phyloP scores from a whole-genome alignment of 1,140 invertebrate genomes.

The Stenopsyche tienmushanensis region DNA sequence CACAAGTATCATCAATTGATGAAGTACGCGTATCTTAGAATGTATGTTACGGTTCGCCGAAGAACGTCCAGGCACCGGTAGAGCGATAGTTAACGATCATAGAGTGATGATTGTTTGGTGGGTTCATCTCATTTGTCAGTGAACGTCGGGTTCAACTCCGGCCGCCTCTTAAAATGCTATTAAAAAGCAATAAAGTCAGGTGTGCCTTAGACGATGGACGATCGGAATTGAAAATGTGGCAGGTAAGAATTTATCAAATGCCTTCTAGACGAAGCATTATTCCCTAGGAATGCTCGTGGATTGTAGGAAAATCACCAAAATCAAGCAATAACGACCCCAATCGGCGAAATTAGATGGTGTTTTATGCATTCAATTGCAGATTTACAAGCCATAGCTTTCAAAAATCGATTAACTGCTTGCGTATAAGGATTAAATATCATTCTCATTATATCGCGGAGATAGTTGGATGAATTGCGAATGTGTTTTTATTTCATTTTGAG shows the following conservation, averaged over 20 bases:
- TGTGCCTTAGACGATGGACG: slow-evolving; percentile 22
- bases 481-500: too few species aligned
- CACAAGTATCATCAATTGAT: neutral
- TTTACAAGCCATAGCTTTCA: too few species aligned
- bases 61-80: too few species aligned
- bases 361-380: too few species aligned
- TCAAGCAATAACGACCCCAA: too few species aligned
- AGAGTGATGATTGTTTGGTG: slow-evolving; percentile 15
- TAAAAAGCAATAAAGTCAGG: slow-evolving; percentile 36
- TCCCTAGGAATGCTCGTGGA: neutral
- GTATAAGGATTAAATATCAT: too few species aligned
- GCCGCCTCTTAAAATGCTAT: slow-evolving; percentile 31
- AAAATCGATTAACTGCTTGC: too few species aligned
- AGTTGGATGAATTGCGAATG: too few species aligned
- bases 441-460: too few species aligned
- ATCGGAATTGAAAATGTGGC: slow-evolving; percentile 30
- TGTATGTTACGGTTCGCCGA: neutral
- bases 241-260: slow-evolving; percentile 21
- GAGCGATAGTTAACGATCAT: slow-evolving; percentile 15
- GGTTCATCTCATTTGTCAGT: slow-evolving; percentile 30
- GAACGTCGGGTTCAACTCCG: slow-evolving; percentile 1
- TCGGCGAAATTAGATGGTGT: too few species aligned
- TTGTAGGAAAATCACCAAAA: neutral
- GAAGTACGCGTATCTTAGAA: neutral
- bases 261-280: neutral